phyloP scores from a whole-genome alignment of 2,888 invertebrate species.

The Sepioteuthis lessoniana region DNA sequence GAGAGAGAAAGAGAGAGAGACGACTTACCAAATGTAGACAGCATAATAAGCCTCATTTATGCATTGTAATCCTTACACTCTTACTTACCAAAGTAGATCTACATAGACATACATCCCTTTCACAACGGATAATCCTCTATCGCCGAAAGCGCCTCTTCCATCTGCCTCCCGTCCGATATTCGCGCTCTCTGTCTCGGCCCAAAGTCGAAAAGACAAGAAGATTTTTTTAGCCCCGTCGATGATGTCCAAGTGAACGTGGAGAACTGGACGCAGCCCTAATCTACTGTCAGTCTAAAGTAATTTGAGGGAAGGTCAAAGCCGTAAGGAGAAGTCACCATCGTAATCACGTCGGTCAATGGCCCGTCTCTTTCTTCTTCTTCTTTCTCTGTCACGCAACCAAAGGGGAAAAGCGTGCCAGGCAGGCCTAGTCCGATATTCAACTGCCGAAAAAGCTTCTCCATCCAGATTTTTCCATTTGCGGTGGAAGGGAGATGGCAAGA shows the following conservation, averaged over 20 bases:
- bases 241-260: not conserved
- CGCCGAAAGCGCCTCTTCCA: not conserved
- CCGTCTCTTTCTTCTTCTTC: not conserved
- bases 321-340: not conserved
- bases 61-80: not conserved
- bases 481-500: not conserved
- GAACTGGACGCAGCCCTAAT: not conserved
- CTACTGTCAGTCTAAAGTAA: constrained; percentile 23
- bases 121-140: not conserved
- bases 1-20: too few relatives aligned
- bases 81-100: not conserved
- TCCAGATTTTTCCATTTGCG: not conserved
- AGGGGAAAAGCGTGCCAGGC: not conserved
- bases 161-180: not conserved
- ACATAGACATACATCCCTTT: not conserved
- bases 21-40: not conserved
- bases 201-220: not conserved
- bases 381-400: not conserved
- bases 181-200: not conserved
- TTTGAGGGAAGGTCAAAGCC: constrained; percentile 15
- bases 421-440: not conserved
- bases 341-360: not conserved
- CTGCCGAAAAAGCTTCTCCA: not conserved
- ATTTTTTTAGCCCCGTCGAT: not conserved
- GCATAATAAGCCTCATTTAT: not conserved